Conservation (phyloP, 2,113 vertebrate genomes). For the Gnathonemus echidnorhynchus region DNA sequence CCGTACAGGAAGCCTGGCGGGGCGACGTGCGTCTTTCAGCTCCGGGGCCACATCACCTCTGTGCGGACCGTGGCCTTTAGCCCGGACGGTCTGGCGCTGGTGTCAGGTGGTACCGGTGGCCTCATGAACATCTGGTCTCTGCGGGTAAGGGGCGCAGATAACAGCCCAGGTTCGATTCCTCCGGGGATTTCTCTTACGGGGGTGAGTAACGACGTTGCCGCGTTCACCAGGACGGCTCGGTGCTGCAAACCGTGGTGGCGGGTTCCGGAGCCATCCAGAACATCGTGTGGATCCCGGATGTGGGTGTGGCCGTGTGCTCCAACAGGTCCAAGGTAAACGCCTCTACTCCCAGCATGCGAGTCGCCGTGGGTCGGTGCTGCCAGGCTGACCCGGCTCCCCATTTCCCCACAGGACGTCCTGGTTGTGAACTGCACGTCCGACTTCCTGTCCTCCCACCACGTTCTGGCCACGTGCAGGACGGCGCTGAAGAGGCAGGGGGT, state of each 20-base stretch:
- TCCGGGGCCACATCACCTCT: slow-evolving; percentile 89
- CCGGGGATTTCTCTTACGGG: neutral
- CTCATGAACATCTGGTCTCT: slow-evolving; percentile 98
- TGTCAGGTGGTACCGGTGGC: slow-evolving; percentile 87
- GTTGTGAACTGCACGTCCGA: slow-evolving; percentile 87
- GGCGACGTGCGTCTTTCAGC: slow-evolving; percentile 73
- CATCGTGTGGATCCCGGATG: slow-evolving; percentile 91
- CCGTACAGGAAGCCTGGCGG: slow-evolving; percentile 55
- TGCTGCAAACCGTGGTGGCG: slow-evolving; percentile 86
- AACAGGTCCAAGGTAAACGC: slow-evolving; percentile 86
- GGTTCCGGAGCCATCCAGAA: slow-evolving; percentile 90
- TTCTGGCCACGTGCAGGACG: slow-evolving; percentile 84
- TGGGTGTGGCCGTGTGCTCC: slow-evolving; percentile 90
- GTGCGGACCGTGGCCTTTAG: slow-evolving; percentile 84
- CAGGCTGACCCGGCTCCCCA: neutral
- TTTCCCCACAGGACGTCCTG: slow-evolving; percentile 75
- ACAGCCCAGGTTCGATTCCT: neutral
- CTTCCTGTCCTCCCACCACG: slow-evolving; percentile 78
- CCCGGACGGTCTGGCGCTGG: slow-evolving; percentile 81
- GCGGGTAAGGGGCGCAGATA: slow-evolving; percentile 64
- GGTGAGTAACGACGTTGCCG: neutral
- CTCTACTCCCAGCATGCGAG: no score
- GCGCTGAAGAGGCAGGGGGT: slow-evolving; percentile 91
- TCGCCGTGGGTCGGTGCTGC: neutral
- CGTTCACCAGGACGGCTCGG: slow-evolving; percentile 76